phyloP scores from a whole-genome alignment of 2,888 invertebrate species.

The Thalpophila matura region DNA sequence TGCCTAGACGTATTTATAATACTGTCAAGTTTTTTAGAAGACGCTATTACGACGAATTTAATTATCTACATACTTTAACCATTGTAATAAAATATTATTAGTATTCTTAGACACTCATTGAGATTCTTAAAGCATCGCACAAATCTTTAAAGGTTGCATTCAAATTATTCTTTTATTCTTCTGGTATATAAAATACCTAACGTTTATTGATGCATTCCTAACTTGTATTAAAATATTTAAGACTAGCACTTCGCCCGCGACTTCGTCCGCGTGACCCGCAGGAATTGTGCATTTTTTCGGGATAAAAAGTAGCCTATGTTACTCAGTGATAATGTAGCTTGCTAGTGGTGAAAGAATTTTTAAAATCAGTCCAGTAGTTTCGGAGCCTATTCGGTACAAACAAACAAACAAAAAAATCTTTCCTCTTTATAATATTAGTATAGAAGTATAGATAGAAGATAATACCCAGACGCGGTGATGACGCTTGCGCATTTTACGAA shows the following conservation, averaged over 20 bases:
- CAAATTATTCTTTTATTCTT: slow-evolving; percentile 13
- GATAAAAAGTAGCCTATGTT: too few relatives aligned
- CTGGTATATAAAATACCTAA: slow-evolving; percentile 1
- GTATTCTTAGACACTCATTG: slow-evolving; percentile 22
- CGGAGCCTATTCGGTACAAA: too few relatives aligned
- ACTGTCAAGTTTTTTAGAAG: slow-evolving; percentile 7
- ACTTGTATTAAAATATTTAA: not conserved
- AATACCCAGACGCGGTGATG: not conserved
- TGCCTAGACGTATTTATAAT: not conserved
- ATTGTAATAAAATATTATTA: slow-evolving; percentile 11
- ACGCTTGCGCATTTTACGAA: not conserved
- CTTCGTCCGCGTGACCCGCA: too few relatives aligned
- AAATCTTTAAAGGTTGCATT: slow-evolving; percentile 25
- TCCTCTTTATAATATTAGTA: too few relatives aligned
- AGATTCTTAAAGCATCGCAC: not conserved
- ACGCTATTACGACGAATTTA: not conserved
- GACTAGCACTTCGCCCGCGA: too few relatives aligned
- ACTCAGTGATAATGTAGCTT: too few relatives aligned
- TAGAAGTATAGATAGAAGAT: too few relatives aligned
- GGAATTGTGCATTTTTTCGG: too few relatives aligned
- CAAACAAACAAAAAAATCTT: too few relatives aligned
- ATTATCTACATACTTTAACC: not conserved
- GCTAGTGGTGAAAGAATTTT: too few relatives aligned
- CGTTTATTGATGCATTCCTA: not conserved
- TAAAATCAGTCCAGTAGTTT: too few relatives aligned